phyloP scores from a whole-genome alignment of 2,113 vertebrate genomes.

The Notarius quadriscutis region DNA sequence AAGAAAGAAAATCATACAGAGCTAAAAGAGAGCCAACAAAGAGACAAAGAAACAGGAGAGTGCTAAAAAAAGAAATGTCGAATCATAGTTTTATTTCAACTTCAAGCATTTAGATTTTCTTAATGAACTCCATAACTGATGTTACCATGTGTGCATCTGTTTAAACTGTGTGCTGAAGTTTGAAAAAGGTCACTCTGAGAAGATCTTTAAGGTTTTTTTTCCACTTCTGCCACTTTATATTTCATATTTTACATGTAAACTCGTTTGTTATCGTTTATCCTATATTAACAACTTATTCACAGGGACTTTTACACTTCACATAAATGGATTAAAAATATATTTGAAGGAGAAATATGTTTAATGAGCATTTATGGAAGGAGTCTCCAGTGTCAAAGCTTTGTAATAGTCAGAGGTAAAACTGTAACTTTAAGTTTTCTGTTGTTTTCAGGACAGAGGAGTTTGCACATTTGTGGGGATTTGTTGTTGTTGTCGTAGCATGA shows the following conservation, averaged over 20 bases:
- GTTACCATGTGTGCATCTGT: background rate
- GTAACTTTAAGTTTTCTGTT: background rate
- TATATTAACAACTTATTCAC: background rate
- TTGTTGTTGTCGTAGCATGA: background rate
- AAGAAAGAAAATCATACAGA: background rate
- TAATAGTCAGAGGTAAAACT: background rate
- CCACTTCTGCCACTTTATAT: background rate
- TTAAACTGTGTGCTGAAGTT: background rate
- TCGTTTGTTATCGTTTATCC: background rate
- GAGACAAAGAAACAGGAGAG: background rate
- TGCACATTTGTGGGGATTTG: too few species aligned
- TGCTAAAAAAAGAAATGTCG: background rate
- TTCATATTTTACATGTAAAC: background rate
- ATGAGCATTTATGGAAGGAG: background rate
- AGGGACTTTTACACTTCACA: background rate
- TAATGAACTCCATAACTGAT: slow-evolving; percentile 56
- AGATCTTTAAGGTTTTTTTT: background rate
- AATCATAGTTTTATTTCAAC: slow-evolving; percentile 46
- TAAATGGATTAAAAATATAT: background rate
- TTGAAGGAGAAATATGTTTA: background rate
- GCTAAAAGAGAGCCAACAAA: background rate
- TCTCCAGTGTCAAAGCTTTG: background rate
- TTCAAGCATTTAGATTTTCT: slow-evolving; percentile 58
- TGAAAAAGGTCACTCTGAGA: background rate
- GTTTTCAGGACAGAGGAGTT: background rate